Percentiles rank a stretch among this genome's conserved stretches.
These are phyloP conservation scores for Drosophila anomelani DNA, from an alignment of 2,888 invertebrate genomes.

Conservation along the genomic window DNA sequence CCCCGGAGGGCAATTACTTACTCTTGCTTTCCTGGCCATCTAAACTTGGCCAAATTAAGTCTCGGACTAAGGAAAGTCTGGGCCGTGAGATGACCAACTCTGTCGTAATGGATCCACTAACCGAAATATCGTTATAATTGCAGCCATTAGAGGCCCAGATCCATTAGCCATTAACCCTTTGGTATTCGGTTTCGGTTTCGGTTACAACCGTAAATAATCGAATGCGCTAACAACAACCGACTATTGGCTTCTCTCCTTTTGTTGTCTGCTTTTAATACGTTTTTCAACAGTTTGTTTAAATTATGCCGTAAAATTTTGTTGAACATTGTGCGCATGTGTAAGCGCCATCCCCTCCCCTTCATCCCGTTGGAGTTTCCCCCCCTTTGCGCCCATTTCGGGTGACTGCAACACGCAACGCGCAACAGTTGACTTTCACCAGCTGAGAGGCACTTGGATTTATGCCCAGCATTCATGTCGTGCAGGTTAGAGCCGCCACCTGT, in stretches of 20 bases:
- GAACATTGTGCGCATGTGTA: conserved; percentile 64
- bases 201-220: conserved; percentile 31
- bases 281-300: conserved; percentile 63
- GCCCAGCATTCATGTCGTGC: conserved; percentile 53
- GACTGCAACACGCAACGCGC: conserved; percentile 74
- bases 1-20: conserved; percentile 27
- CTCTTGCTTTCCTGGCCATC: conserved; percentile 21
- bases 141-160: conserved; percentile 18
- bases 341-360: conserved; percentile 7
- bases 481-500: conserved; percentile 25
- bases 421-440: conserved; percentile 75
- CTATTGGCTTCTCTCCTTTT: conserved; percentile 29
- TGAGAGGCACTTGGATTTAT: conserved; percentile 52
- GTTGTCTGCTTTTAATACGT: conserved; percentile 20
- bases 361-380: background rate
- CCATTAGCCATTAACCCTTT: conserved; percentile 41
- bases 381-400: conserved; percentile 7
- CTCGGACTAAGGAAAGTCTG: conserved; percentile 4
- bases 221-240: conserved; percentile 30
- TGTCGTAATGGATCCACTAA: conserved; percentile 23
- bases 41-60: conserved; percentile 17
- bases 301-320: conserved; percentile 63
- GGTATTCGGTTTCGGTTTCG: conserved; percentile 3
- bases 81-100: conserved; percentile 11
- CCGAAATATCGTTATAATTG: conserved; percentile 36